Percentiles rank a stretch among this genome's conserved stretches.
Evolutionary conservation across 2,113 vertebrate species (phyloP).

Genomic region (Scatophagus argus): DNA sequence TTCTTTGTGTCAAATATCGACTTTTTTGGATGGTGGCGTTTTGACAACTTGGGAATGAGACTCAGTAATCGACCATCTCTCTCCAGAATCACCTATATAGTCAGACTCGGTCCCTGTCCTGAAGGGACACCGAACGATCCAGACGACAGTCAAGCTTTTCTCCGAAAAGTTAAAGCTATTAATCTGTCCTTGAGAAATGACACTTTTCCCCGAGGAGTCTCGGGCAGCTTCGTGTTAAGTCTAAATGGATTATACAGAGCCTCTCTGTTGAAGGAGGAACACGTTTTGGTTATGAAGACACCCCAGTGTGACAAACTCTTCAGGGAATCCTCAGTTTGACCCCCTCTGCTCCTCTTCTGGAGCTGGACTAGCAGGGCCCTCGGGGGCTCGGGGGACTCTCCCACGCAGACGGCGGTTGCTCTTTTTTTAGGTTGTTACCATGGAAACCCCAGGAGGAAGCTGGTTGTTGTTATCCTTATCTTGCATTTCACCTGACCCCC

Average conservation of each 20-base stretch:
- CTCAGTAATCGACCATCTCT: too few relatives aligned
- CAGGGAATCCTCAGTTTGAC: conserved; percentile 40
- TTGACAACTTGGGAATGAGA: too few relatives aligned
- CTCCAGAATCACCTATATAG: too few relatives aligned
- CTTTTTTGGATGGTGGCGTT: too few relatives aligned
- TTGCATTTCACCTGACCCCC: conserved; percentile 18
- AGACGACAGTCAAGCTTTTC: not conserved
- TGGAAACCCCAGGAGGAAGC: conserved; percentile 65
- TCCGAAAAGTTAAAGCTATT: conserved; percentile 11
- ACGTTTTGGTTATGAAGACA: not conserved
- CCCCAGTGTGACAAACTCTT: not conserved
- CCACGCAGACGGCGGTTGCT: conserved; percentile 23
- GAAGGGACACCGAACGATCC: not conserved
- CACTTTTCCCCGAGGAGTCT: conserved; percentile 14
- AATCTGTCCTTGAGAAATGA: conserved; percentile 35
- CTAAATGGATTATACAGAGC: conserved; percentile 23
- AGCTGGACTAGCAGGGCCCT: conserved; percentile 35
- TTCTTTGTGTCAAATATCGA: too few relatives aligned
- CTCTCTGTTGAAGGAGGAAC: not conserved
- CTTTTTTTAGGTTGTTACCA: conserved; percentile 67
- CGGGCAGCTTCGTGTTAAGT: conserved; percentile 11
- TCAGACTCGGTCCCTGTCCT: not conserved
- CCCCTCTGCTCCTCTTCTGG: conserved; percentile 36
- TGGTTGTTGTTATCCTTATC: conserved; percentile 22
- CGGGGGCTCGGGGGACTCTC: conserved; percentile 46